phyloP scores from a whole-genome alignment of 2,888 invertebrate genomes.

The Acanthosoma haemorrhoidale region DNA sequence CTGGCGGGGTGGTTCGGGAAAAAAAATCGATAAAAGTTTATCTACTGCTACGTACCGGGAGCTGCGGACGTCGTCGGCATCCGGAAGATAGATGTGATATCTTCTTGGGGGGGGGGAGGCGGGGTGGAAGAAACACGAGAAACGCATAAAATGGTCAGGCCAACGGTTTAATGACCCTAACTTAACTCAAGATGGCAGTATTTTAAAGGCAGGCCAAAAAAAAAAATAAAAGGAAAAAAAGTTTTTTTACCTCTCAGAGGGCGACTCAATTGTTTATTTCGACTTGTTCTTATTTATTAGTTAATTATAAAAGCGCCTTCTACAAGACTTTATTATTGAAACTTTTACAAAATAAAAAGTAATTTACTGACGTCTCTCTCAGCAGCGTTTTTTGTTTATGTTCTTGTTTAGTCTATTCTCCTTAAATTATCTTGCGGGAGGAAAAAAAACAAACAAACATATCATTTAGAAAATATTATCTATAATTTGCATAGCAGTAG shows the following conservation, averaged over 20 bases:
- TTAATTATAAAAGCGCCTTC: neutral
- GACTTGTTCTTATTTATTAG: neutral
- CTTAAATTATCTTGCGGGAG: no score
- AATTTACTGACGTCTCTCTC: no score
- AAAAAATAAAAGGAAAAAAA: neutral
- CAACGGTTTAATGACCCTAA: constrained; percentile 4
- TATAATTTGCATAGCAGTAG: no score
- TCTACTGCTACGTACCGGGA: neutral
- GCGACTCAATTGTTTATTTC: neutral
- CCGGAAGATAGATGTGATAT: neutral
- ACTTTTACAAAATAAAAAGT: no score
- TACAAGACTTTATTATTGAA: no score
- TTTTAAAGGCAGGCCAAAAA: neutral
- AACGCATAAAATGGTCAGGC: constrained; percentile 4
- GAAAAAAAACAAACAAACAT: no score
- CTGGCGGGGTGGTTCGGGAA: neutral
- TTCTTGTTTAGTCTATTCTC: no score
- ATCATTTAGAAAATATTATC: no score
- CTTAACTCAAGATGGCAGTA: neutral
- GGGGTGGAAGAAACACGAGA: constrained; percentile 7
- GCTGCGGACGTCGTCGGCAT: neutral
- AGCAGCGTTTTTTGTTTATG: no score
- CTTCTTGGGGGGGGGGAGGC: no score
- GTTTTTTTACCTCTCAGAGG: neutral
- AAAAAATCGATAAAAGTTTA: constrained; percentile 6